phyloP scores from a whole-genome alignment of 2,113 vertebrate species.

The Emydura subglobosa region DNA sequence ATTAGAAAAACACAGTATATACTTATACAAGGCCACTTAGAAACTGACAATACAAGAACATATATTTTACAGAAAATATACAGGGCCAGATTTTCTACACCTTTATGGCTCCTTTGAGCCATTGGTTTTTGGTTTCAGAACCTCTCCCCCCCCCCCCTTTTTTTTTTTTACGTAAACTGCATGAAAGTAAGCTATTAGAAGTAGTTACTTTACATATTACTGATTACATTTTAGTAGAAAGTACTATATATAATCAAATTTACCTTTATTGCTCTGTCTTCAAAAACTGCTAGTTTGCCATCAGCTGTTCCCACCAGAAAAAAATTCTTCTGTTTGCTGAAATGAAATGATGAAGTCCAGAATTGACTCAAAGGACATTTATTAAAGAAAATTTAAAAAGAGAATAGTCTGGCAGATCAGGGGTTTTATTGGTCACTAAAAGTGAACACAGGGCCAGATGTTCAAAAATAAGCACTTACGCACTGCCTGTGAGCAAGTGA shows the following conservation, averaged over 20 bases:
- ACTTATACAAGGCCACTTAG: not conserved
- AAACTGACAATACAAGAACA: not conserved
- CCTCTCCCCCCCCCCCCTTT: not conserved
- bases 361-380: not conserved
- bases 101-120: not conserved
- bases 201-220: not conserved
- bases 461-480: not conserved
- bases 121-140: not conserved
- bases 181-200: not conserved
- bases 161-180: not conserved
- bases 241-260: constrained; percentile 11
- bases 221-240: not conserved
- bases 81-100: not conserved
- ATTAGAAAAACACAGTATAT: not conserved
- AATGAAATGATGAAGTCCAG: constrained; percentile 57
- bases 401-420: not conserved
- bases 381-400: not conserved
- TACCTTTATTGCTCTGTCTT: constrained; percentile 92
- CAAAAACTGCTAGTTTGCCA: constrained; percentile 89
- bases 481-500: not conserved
- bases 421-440: not conserved
- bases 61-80: not conserved
- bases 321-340: constrained; percentile 89
- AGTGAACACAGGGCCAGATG: not conserved
- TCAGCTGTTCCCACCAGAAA: constrained; percentile 93